Evolutionary conservation across 2,888 invertebrate species (phyloP).

Genomic region (Calephelis perditalis): DNA sequence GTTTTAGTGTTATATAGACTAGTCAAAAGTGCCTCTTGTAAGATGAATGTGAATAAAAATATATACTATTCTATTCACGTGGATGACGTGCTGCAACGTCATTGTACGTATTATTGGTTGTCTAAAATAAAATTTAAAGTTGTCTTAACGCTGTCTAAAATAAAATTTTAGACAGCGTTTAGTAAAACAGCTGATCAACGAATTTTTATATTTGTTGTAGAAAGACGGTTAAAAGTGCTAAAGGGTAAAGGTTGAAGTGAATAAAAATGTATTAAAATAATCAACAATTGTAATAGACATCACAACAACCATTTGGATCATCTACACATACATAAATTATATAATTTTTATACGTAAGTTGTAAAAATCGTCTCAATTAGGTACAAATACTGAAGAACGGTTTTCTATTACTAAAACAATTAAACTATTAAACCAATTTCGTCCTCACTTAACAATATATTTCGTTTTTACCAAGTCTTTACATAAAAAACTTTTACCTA

Average conservation of each 20-base stretch:
- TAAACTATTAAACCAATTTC: not conserved
- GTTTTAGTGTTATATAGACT: too few relatives aligned
- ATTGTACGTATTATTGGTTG: too few relatives aligned
- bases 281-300: slow-evolving; percentile 76
- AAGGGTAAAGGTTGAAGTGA: slow-evolving; percentile 7
- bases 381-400: slow-evolving; percentile 6
- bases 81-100: too few relatives aligned
- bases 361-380: slow-evolving; percentile 14
- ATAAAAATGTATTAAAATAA: slow-evolving; percentile 36
- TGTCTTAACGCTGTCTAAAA: too few relatives aligned
- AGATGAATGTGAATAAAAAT: too few relatives aligned
- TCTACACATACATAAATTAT: slow-evolving; percentile 37
- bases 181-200: too few relatives aligned
- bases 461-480: not conserved
- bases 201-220: too few relatives aligned
- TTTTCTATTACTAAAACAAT: not conserved
- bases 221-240: too few relatives aligned
- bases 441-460: not conserved
- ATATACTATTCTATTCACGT: too few relatives aligned
- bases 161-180: too few relatives aligned
- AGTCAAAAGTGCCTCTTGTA: too few relatives aligned
- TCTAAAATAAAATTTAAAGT: too few relatives aligned
- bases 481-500: slow-evolving; percentile 1
- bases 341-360: slow-evolving; percentile 27
- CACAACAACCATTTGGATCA: slow-evolving; percentile 77